phyloP scores from a whole-genome alignment of 1,140 invertebrate genomes.

The Brachionus paranguensis region DNA sequence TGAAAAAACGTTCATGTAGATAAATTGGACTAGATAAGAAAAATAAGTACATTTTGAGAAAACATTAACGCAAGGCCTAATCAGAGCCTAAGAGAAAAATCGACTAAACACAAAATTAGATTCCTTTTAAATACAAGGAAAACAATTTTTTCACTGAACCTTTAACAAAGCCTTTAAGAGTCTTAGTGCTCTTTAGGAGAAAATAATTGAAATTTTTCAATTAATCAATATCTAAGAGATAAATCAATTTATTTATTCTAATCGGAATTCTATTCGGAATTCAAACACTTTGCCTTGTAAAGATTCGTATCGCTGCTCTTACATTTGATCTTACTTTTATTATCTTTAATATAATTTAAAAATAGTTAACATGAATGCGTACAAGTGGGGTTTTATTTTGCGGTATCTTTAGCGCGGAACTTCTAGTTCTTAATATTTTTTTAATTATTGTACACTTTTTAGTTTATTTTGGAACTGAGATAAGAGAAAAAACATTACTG shows the following conservation, averaged over 20 bases:
- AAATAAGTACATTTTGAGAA: background rate
- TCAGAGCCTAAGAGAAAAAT: background rate
- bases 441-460: background rate
- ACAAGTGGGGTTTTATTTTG: background rate
- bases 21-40: slow-evolving; percentile 6
- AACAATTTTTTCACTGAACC: slow-evolving; percentile 28
- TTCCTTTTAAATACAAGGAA: slow-evolving; percentile 13
- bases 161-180: background rate
- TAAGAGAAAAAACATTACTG: background rate
- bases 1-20: slow-evolving; percentile 13
- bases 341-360: background rate
- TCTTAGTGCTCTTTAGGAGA: background rate
- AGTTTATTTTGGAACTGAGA: background rate
- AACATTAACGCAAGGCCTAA: background rate
- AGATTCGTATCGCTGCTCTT: slow-evolving; percentile 21
- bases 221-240: slow-evolving; percentile 5
- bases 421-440: background rate
- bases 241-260: slow-evolving; percentile 16
- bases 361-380: slow-evolving; percentile 17
- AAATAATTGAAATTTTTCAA: slow-evolving; percentile 6
- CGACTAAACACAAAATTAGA: background rate
- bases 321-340: slow-evolving; percentile 20
- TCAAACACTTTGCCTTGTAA: slow-evolving; percentile 1
- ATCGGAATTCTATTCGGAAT: background rate
- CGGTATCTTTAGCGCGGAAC: background rate